These are phyloP conservation scores for Volucella inflata DNA, from an alignment of 2,888 invertebrate genomes.

Conservation along the genomic window DNA sequence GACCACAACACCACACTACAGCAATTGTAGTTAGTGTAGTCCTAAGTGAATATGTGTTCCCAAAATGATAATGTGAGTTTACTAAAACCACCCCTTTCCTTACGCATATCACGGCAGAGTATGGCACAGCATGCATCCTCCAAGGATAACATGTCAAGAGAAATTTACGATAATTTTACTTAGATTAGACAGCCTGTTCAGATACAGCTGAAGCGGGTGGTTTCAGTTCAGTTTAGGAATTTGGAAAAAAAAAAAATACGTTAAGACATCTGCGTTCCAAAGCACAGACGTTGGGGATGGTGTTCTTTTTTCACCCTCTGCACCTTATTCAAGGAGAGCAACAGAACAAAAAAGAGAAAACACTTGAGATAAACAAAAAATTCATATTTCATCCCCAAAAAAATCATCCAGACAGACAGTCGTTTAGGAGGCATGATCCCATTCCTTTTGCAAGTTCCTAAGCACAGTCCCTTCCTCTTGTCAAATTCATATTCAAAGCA, in stretches of 20 bases:
- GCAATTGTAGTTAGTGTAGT: conserved; percentile 32
- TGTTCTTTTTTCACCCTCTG: no score
- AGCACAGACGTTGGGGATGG: background rate
- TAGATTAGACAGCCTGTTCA: conserved; percentile 64
- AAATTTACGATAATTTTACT: conserved; percentile 68
- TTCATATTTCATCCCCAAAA: conserved; percentile 68
- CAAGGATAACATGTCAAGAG: conserved; percentile 15
- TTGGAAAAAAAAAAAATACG: conserved; percentile 35
- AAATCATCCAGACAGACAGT: conserved; percentile 37
- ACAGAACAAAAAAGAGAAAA: background rate
- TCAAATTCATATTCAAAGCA: conserved; percentile 73
- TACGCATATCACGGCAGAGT: conserved; percentile 16
- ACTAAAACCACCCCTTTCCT: conserved; percentile 28
- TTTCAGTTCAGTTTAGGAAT: conserved; percentile 21
- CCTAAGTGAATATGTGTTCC: conserved; percentile 39
- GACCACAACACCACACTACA: conserved; percentile 46
- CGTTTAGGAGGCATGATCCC: background rate
- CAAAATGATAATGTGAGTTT: conserved; percentile 64
- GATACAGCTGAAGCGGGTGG: conserved; percentile 9
- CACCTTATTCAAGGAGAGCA: conserved; percentile 14
- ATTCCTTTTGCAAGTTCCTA: no score
- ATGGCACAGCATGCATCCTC: background rate
- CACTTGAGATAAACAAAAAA: conserved; percentile 50
- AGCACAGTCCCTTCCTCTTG: conserved; percentile 9
- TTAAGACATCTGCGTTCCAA: conserved; percentile 57